These are phyloP conservation scores for Sorex fumeus DNA, from an alignment of 2,113 vertebrate genomes.

Conservation along the genomic window DNA sequence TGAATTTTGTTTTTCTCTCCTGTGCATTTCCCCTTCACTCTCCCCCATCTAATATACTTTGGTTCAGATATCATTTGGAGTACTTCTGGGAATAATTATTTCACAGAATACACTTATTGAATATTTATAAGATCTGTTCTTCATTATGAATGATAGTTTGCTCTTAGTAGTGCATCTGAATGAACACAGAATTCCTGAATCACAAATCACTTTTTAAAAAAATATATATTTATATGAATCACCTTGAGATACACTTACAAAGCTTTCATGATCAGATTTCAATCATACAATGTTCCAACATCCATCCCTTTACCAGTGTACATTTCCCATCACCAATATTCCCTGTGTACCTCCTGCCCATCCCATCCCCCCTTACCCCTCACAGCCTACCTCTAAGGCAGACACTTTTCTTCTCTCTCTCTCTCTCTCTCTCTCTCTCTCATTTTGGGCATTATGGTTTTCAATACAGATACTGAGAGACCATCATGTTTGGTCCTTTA, in stretches of 20 bases:
- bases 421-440: background rate
- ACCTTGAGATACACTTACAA: background rate
- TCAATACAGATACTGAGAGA: no score
- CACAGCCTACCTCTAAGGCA: no score
- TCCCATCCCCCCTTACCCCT: no score
- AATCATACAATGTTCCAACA: background rate
- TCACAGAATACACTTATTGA: background rate
- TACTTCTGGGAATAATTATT: conserved; percentile 5
- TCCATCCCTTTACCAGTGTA: no score
- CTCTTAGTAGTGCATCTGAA: background rate
- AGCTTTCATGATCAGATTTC: background rate
- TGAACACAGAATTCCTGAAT: background rate
- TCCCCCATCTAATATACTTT: background rate
- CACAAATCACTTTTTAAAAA: conserved; percentile 1
- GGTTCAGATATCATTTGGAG: background rate
- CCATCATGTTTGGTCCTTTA: no score
- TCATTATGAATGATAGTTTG: conserved; percentile 8
- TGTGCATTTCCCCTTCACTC: background rate
- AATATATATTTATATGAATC: no score
- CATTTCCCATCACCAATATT: no score
- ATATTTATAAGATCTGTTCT: conserved; percentile 29
- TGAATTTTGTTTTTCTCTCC: background rate
- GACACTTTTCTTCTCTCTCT: no score
- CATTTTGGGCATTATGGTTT: no score
- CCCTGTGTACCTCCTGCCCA: no score